Base-by-base conservation (phyloP, 1,140 invertebrate species). In the Zophobas atratus region DNA sequence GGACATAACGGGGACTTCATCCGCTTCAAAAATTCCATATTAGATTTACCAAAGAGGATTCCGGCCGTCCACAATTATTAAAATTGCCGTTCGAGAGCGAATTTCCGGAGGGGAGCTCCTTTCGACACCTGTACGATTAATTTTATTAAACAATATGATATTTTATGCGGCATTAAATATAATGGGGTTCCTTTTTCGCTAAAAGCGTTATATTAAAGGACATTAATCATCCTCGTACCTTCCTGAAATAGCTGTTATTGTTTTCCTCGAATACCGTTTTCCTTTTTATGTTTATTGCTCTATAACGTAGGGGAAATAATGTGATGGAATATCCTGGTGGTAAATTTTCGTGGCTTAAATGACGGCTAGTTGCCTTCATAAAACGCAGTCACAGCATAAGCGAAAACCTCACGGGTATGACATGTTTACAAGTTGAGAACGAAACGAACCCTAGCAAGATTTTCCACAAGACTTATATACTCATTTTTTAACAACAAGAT, bases 211-310 rank as follows among this genome's bases (percentile, higher is more conserved):
- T 73, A 73, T 73, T 73, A 73, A 73, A 73, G 71, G 43, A 46
- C 71, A 73, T 73, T 73, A 73, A 73, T 73, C 71, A 73, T 56
- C 55, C 41, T 73, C 55, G 71, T 55, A 73, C 71, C 71, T 73
- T 73, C 71, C 41, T 48, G 71, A 55, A 73, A 55, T 56, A n/a
- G 71, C 55, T 73, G 71, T 73, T 73, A 73, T 73, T 73, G 71
- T 73, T 73, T 73, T 73, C 71, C 41, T 73, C 71, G 71, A 73
- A 73, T 73, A 73, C 41, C 48, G 49, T 55, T 53, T 71, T 71
- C 67, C 67, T 71, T 71, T 72, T 73, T 73, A 73, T 56, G 71
- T 73, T 73, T 73, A 73, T 73, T 73, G 71, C 71, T 73, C 49
- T 73, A 55, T 72, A 72, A 51, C 70, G 51, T 72, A 35, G 33